Percentiles rank a stretch among this genome's conserved stretches.
phyloP scores from a whole-genome alignment of 2,113 vertebrate species.

The Diglossa brunneiventris region DNA sequence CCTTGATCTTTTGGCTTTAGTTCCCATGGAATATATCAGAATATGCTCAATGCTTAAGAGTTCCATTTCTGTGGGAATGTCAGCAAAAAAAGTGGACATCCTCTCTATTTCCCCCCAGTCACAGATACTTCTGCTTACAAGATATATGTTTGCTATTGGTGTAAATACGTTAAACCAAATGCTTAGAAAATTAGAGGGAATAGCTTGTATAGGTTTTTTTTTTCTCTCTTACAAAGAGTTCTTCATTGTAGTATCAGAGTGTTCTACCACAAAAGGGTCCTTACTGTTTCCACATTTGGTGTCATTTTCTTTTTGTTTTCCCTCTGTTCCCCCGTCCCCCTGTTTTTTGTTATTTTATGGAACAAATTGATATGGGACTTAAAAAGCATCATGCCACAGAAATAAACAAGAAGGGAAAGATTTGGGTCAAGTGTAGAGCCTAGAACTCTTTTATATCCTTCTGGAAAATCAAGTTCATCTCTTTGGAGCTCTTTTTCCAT shows the following conservation, averaged over 20 bases:
- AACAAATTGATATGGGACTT: not conserved
- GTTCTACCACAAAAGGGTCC: not conserved
- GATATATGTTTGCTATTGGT: not conserved
- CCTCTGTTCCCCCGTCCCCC: not conserved
- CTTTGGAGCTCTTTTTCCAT: not conserved
- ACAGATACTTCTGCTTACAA: not conserved
- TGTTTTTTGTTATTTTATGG: not conserved
- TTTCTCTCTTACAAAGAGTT: not conserved
- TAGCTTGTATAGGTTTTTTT: not conserved
- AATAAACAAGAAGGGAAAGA: not conserved
- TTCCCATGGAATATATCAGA: not conserved
- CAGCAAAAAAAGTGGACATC: not conserved
- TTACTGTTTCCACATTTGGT: not conserved
- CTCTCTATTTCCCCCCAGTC: not conserved
- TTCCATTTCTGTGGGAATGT: not conserved
- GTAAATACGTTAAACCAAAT: not conserved
- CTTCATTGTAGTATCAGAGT: not conserved
- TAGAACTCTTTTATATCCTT: not conserved
- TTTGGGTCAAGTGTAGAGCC: not conserved
- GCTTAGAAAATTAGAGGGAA: not conserved
- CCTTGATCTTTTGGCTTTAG: not conserved
- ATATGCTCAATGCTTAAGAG: not conserved
- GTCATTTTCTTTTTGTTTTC: not conserved
- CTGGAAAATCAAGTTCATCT: not conserved
- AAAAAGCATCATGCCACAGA: not conserved